A percentile compares a stretch with the other conserved stretches of the same genome.
Conservation (phyloP, 2,797 vertebrate species). For the Alosa sapidissima region DNA sequence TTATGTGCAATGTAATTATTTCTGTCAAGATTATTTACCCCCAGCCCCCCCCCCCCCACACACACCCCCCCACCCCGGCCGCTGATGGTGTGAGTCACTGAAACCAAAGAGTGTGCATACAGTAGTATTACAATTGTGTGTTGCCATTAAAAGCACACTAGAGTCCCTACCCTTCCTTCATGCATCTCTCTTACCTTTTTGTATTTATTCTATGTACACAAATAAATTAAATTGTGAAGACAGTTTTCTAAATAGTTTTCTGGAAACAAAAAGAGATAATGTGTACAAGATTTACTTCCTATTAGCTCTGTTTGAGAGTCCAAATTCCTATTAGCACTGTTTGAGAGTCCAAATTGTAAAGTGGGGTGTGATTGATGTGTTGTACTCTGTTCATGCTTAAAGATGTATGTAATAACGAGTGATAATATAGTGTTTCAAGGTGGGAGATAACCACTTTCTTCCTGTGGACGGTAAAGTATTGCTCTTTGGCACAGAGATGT, state of each 20-base stretch:
- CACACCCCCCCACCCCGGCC: too few relatives aligned
- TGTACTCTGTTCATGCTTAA: not conserved
- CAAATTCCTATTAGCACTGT: not conserved
- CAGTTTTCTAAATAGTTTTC: not conserved
- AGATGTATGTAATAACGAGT: not conserved
- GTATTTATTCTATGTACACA: not conserved
- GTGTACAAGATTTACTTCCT: not conserved
- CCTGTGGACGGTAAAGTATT: slow-evolving; percentile 62
- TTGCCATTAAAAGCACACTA: not conserved
- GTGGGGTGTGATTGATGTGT: not conserved
- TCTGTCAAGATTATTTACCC: too few relatives aligned
- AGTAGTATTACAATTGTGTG: not conserved
- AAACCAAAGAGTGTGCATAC: slow-evolving; percentile 11
- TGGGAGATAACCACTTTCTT: slow-evolving; percentile 36
- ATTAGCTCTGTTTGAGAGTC: not conserved
- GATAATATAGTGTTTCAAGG: not conserved
- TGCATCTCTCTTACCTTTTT: too few relatives aligned
- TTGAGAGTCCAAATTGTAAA: not conserved
- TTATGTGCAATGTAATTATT: not conserved
- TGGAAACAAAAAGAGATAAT: not conserved
- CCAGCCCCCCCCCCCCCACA: too few relatives aligned
- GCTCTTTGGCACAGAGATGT: slow-evolving; percentile 47
- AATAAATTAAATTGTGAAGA: not conserved
- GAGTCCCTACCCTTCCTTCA: not conserved
- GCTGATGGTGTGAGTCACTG: not conserved